Base-by-base conservation (phyloP, 2,113 vertebrate species). In the Anser cygnoides region DNA sequence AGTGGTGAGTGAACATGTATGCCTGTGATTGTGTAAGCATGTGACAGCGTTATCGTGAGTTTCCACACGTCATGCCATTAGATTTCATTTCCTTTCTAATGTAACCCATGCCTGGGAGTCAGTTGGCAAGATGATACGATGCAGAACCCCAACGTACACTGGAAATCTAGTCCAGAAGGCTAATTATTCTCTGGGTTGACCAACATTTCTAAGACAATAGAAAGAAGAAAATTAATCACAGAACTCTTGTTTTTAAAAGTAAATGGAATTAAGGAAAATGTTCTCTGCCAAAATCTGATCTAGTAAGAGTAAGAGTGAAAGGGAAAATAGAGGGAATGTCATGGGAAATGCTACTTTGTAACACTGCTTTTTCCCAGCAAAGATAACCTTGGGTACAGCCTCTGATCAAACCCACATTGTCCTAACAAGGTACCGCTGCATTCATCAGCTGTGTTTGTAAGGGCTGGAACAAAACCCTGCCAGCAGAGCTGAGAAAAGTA, bases 191-290 rank as follows among this genome's bases (percentile, higher is more conserved):
- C 63, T 59, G 90, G 49, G 85, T 87, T 97, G 94, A 95, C 96
- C 96, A 97, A 89, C 79, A 75, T 95, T 97, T 95, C 92, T 92
- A 87, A 96, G 79, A 96, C 94, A 96, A 96, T 92, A 94, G 95
- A 86, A 78, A 77, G 87, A 95, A 21, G 80, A 81, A 95, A 97
- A 97, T 97, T 93, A 96, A 94, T 96, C 97, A 95, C 97, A 97
- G 96, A 96, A 26, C 93, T 81, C 65, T 3, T 71, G 66, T 78
- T 96, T 95, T 75, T 59, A 78, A 87, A 91, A 89, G 83, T 31
- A 90, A 95, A 96, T 89, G 89, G 74, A 90, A 92, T 87, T 79
- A 94, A 82, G 89, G 39, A 55, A 65, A 89, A 50, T 2, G 23
- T 41, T 84, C 63, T 46, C 57, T 97, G 96, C 94, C 97, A 97